phyloP scores from a whole-genome alignment of 1,140 invertebrate genomes.

The Semibalanus balanoides region DNA sequence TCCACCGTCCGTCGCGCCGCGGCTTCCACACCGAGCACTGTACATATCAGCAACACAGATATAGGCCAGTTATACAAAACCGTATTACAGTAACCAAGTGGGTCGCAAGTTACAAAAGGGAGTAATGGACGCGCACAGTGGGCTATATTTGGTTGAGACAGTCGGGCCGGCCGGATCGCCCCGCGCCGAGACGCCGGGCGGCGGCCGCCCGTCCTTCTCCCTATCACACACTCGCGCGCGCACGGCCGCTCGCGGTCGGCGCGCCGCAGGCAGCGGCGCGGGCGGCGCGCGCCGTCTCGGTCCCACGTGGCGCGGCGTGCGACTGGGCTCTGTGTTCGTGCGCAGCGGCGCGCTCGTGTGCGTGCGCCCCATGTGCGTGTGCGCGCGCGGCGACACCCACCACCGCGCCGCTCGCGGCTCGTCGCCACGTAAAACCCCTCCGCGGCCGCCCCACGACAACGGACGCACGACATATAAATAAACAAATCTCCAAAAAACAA shows the following conservation, averaged over 20 bases:
- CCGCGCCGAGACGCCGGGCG: too few relatives aligned
- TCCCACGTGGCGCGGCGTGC: too few relatives aligned
- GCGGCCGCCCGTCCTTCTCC: neutral
- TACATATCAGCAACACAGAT: neutral
- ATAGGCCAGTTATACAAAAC: neutral
- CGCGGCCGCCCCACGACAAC: neutral
- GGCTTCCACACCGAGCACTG: neutral
- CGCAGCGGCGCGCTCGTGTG: neutral
- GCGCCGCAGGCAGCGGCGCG: too few relatives aligned
- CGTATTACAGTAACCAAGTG: neutral
- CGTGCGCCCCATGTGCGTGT: too few relatives aligned
- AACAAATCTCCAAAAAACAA: neutral
- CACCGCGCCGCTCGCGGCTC: neutral
- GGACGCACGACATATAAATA: neutral
- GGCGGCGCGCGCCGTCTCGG: too few relatives aligned
- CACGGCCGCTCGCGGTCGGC: too few relatives aligned
- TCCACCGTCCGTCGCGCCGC: too few relatives aligned
- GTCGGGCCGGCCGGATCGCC: too few relatives aligned
- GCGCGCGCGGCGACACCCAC: neutral
- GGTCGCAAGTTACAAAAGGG: neutral
- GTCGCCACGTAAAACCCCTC: too few relatives aligned
- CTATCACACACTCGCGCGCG: neutral
- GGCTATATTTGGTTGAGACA: slow-evolving; percentile 2
- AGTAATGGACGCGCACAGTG: neutral
- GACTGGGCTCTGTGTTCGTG: too few relatives aligned